A percentile compares a stretch with the other conserved stretches of the same genome.
These are phyloP conservation scores for Sorex fumeus DNA, from an alignment of 2,113 vertebrate genomes.

Conservation along the genomic window DNA sequence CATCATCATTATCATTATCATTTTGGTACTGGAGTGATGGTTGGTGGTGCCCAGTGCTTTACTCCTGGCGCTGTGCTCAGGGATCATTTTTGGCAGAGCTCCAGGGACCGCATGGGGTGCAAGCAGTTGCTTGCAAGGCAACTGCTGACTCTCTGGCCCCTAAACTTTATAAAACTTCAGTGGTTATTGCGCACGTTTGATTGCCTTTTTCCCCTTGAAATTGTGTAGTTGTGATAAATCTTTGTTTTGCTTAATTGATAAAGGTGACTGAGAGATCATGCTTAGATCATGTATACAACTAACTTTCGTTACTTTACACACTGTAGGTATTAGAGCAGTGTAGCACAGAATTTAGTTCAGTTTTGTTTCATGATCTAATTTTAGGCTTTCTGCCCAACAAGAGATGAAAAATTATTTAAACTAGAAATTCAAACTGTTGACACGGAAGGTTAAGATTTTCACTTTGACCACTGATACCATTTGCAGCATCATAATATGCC, in stretches of 20 bases:
- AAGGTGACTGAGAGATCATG: constrained; percentile 17
- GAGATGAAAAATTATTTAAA: constrained; percentile 60
- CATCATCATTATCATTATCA: neutral
- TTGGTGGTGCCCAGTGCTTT: no score
- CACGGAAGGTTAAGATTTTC: neutral
- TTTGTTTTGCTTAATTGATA: constrained; percentile 38
- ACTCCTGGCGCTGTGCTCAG: no score
- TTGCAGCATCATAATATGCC: neutral
- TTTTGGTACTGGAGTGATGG: no score
- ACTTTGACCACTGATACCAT: constrained; percentile 51
- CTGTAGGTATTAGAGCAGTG: constrained; percentile 5
- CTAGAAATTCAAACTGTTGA: constrained; percentile 57
- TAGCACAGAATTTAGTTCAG: constrained; percentile 52
- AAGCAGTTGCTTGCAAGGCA: no score
- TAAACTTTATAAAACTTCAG: constrained; percentile 31
- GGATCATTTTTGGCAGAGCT: no score
- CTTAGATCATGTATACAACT: constrained; percentile 49
- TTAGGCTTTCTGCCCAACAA: constrained; percentile 27
- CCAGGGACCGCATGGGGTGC: no score
- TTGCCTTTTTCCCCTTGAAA: neutral
- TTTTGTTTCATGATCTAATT: constrained; percentile 61
- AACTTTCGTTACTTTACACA: constrained; percentile 47
- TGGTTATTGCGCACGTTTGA: constrained; percentile 5
- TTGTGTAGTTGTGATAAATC: neutral
- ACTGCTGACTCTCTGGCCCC: no score